Percentiles rank a stretch among this genome's conserved stretches.
Evolutionary conservation across 1,140 invertebrate species (phyloP).

Genomic region (Bicyclus anynana): DNA sequence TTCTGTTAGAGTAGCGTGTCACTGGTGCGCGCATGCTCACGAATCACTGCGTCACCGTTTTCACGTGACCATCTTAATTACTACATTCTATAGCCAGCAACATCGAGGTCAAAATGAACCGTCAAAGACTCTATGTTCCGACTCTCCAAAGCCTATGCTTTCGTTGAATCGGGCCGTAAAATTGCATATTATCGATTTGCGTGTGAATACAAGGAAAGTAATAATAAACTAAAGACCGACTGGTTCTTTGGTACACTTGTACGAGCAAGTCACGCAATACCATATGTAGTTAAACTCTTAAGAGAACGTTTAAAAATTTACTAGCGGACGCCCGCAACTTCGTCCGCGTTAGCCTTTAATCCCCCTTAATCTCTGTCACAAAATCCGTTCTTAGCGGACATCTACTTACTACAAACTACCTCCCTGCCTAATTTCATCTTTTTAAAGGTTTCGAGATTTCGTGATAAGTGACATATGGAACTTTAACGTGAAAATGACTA

Average conservation of each 20-base stretch:
- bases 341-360: too few relatives aligned
- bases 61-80: slow-evolving; percentile 69
- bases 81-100: slow-evolving; percentile 43
- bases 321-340: too few relatives aligned
- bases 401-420: too few relatives aligned
- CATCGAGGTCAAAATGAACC: slow-evolving; percentile 46
- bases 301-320: neutral
- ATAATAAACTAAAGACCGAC: neutral
- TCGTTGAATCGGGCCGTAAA: neutral
- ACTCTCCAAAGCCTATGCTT: neutral
- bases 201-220: slow-evolving; percentile 1
- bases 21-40: slow-evolving; percentile 49
- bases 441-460: too few relatives aligned
- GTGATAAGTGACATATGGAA: too few relatives aligned
- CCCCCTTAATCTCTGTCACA: too few relatives aligned
- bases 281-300: neutral
- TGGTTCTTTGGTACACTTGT: neutral
- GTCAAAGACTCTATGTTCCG: slow-evolving; percentile 6
- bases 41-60: slow-evolving; percentile 52
- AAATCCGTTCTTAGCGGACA: too few relatives aligned
- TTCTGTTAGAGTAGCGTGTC: slow-evolving; percentile 54
- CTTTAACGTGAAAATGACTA: too few relatives aligned
- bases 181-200: slow-evolving; percentile 1
- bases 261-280: neutral
- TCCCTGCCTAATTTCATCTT: too few relatives aligned